Percentiles rank a stretch among this genome's conserved stretches.
Evolutionary conservation across 2,113 vertebrate genomes (phyloP).

Genomic region (pig (Sus scrofa)): DNA sequence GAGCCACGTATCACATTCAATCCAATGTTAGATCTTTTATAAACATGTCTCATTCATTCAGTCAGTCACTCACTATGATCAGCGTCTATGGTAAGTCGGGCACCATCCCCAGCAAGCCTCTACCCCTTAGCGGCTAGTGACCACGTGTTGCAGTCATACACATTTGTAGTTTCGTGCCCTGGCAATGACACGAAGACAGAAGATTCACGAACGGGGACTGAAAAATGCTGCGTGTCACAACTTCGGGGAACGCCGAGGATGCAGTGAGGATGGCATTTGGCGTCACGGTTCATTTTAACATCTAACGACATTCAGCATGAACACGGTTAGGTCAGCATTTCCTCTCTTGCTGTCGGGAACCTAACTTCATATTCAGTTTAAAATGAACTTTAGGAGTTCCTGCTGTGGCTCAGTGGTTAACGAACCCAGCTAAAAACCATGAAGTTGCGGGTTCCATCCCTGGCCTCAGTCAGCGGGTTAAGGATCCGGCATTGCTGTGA

Average conservation of each 20-base stretch:
- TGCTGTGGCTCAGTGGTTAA: too few relatives aligned
- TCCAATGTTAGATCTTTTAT: background rate
- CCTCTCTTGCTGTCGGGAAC: background rate
- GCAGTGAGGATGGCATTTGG: background rate
- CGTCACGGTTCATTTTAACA: background rate
- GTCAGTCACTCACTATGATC: background rate
- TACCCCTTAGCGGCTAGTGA: too few relatives aligned
- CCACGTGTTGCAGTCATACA: background rate
- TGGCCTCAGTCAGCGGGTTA: too few relatives aligned
- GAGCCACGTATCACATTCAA: background rate
- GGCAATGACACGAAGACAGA: background rate
- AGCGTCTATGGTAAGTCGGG: background rate
- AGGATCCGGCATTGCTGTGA: too few relatives aligned
- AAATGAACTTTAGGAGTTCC: too few relatives aligned
- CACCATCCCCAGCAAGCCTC: background rate
- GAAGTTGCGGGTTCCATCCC: too few relatives aligned
- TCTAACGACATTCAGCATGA: background rate
- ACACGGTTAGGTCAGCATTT: background rate
- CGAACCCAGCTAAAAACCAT: too few relatives aligned
- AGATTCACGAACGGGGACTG: background rate
- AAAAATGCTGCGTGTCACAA: background rate
- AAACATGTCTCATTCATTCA: background rate
- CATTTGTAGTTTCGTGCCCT: background rate
- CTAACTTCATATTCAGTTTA: slow-evolving; percentile 27
- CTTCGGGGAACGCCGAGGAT: background rate